These are phyloP conservation scores for Pollenia griseotomentosa DNA, from an alignment of 2,888 invertebrate genomes.

Conservation along the genomic window DNA sequence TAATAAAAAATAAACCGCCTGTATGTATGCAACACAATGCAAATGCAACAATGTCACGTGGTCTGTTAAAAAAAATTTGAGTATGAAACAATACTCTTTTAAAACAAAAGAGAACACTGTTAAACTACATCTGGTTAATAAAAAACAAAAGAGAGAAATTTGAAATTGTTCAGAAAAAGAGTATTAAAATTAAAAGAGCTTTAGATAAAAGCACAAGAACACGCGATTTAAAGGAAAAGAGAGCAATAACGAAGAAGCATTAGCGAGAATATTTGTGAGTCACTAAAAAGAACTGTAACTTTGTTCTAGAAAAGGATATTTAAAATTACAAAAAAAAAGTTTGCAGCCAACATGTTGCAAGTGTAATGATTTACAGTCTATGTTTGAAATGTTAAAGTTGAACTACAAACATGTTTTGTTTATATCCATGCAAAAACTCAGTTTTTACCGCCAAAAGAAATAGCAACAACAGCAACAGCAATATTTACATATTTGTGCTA, in stretches of 20 bases:
- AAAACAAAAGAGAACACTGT: background rate
- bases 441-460: constrained; percentile 61
- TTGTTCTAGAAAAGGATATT: constrained; percentile 17
- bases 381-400: constrained; percentile 60
- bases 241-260: no score
- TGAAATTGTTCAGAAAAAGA: no score
- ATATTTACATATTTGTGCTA: constrained; percentile 62
- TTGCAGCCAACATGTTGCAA: constrained; percentile 42
- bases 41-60: constrained; percentile 73
- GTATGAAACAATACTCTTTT: background rate
- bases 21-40: constrained; percentile 30
- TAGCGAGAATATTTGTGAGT: background rate
- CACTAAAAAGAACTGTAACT: background rate
- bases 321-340: constrained; percentile 1
- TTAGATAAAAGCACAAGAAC: no score
- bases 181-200: no score
- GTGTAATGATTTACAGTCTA: background rate
- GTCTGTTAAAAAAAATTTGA: constrained; percentile 17
- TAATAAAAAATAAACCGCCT: constrained; percentile 23
- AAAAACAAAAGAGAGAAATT: no score
- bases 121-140: no score
- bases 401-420: constrained; percentile 34
- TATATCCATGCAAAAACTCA: constrained; percentile 11
- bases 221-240: background rate
- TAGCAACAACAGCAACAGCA: constrained; percentile 46